Evolutionary conservation across 2,888 invertebrate species (phyloP).

Genomic region (Zaprionus lineosus): DNA sequence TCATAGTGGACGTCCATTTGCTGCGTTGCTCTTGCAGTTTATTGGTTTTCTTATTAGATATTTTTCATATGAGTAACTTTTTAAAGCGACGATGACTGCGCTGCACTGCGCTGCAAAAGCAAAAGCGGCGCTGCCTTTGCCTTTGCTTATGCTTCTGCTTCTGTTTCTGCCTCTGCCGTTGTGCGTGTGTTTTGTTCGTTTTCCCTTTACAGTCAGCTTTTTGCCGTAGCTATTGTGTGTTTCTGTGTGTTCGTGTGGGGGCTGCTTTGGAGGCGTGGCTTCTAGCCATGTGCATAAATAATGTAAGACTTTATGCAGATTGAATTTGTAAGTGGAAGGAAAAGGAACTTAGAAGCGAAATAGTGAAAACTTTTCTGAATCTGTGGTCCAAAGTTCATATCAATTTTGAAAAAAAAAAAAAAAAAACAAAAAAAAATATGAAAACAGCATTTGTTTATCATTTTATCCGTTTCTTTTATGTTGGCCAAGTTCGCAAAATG

Average conservation of each 20-base stretch:
- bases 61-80: constrained; percentile 55
- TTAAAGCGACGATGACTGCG: constrained; percentile 23
- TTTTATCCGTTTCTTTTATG: neutral
- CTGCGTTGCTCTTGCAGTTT: constrained; percentile 48
- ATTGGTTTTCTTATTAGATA: constrained; percentile 69
- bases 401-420: constrained; percentile 22
- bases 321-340: constrained; percentile 1
- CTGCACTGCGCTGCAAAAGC: constrained; percentile 14
- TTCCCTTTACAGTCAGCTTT: constrained; percentile 27
- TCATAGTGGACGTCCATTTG: constrained; percentile 8
- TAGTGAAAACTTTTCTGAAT: constrained; percentile 2
- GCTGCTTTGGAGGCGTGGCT: constrained; percentile 40
- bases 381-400: constrained; percentile 39
- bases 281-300: constrained; percentile 53
- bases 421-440: too few species aligned
- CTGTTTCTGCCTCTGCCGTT: too few species aligned
- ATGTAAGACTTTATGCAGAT: constrained; percentile 34
- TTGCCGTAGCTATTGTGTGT: constrained; percentile 34
- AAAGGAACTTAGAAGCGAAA: neutral
- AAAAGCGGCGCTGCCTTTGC: too few species aligned
- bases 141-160: too few species aligned
- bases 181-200: constrained; percentile 22
- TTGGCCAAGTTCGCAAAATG: constrained; percentile 40
- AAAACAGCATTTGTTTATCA: too few species aligned
- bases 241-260: constrained; percentile 30